Conservation (phyloP, 2,888 invertebrate species). For the Iphiclides podalirius region DNA sequence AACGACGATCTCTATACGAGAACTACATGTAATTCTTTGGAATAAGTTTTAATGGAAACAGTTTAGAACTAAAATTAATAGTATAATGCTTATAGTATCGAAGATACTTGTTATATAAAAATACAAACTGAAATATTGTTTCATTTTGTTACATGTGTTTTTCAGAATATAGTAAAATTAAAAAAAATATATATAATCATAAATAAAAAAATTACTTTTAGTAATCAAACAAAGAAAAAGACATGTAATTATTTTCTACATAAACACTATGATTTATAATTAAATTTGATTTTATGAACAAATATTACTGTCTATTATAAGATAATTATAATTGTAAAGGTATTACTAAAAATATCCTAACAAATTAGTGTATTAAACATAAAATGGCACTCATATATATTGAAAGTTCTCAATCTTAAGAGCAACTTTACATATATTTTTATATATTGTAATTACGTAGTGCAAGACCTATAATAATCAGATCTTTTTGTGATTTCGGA, state of each 20-base stretch:
- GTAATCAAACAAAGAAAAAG: neutral
- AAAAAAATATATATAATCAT: no score
- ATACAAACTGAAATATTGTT: no score
- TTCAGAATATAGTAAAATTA: no score
- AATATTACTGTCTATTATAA: neutral
- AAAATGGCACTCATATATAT: slow-evolving; percentile 22
- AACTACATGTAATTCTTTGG: slow-evolving; percentile 23
- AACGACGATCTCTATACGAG: slow-evolving; percentile 9
- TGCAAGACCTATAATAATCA: slow-evolving; percentile 82
- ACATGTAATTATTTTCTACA: no score
- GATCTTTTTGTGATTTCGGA: slow-evolving; percentile 81
- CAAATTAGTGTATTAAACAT: slow-evolving; percentile 5
- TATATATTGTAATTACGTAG: slow-evolving; percentile 44
- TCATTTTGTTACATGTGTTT: no score
- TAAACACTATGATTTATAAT: neutral
- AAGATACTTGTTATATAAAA: no score
- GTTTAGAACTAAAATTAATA: slow-evolving; percentile 4
- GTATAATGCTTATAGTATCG: no score
- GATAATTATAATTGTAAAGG: neutral
- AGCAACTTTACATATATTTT: neutral
- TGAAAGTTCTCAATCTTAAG: neutral
- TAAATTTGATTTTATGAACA: neutral
- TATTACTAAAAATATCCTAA: neutral
- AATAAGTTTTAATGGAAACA: slow-evolving; percentile 14
- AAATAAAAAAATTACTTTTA: neutral